Evolutionary conservation across 92 coral and sea anemone genomes (phyloP).

Genomic region (Siderastrea radians): DNA sequence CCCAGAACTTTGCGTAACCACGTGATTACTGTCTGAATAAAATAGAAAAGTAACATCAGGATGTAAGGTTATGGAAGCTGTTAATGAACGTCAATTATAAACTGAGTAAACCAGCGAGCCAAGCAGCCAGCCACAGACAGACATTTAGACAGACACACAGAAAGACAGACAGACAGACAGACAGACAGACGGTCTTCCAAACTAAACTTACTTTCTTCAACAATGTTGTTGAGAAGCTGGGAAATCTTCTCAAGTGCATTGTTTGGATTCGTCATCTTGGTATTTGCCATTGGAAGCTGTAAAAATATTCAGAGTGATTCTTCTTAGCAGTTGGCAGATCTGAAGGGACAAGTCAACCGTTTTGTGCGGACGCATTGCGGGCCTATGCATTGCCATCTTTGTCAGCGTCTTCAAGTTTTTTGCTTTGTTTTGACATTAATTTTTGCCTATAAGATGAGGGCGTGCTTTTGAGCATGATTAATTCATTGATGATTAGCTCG

Average conservation of each 20-base stretch:
- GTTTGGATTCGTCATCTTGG: constrained; percentile 27
- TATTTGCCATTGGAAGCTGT: constrained; percentile 68
- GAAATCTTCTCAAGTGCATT: constrained; percentile 60
- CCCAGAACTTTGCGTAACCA: constrained; percentile 58
- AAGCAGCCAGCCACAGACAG: neutral
- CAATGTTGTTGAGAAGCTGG: constrained; percentile 39
- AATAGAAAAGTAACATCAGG: neutral
- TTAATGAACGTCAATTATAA: too few relatives aligned
- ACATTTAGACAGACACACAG: neutral
- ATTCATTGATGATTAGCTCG: too few relatives aligned
- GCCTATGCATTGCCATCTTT: too few relatives aligned
- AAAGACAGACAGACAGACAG: neutral
- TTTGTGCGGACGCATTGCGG: too few relatives aligned
- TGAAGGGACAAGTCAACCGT: too few relatives aligned
- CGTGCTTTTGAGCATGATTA: too few relatives aligned
- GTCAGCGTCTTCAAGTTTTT: too few relatives aligned
- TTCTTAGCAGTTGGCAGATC: too few relatives aligned
- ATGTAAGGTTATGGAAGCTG: neutral
- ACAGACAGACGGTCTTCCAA: neutral
- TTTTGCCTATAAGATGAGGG: too few relatives aligned
- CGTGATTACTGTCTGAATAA: constrained; percentile 43
- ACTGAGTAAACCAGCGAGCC: neutral
- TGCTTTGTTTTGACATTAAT: too few relatives aligned
- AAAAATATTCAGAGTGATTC: neutral
- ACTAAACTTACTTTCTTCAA: constrained; percentile 56